Evolutionary conservation across 2,797 vertebrate species (phyloP).

Genomic region (Leuciscus waleckii): DNA sequence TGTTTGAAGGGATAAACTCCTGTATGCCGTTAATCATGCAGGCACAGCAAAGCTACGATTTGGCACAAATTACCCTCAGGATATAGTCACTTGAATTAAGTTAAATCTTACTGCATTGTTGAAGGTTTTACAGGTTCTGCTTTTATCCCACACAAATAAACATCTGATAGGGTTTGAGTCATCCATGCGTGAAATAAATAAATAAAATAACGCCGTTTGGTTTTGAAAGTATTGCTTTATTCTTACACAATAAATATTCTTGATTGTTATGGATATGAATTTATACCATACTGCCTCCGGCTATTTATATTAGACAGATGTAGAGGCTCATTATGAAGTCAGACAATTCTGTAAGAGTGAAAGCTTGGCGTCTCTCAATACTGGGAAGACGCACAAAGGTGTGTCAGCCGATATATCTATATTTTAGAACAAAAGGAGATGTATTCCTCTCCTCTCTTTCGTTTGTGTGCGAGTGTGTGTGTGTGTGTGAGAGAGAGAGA

Average conservation of each 20-base stretch:
- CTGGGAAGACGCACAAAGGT: conserved; percentile 8
- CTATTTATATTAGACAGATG: conserved; percentile 31
- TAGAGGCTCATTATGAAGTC: conserved; percentile 4
- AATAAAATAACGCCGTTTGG: background rate
- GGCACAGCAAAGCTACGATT: conserved; percentile 25
- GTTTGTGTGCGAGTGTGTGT: conserved; percentile 40
- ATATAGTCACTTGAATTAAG: conserved; percentile 40
- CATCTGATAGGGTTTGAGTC: conserved; percentile 35
- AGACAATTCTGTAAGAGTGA: background rate
- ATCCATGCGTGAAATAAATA: conserved; percentile 27
- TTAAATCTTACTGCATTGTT: conserved; percentile 31
- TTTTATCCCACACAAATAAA: conserved; percentile 49
- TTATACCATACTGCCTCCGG: background rate
- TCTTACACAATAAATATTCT: conserved; percentile 12
- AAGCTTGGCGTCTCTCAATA: conserved; percentile 7
- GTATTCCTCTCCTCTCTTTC: conserved; percentile 49
- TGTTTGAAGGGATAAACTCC: conserved; percentile 43
- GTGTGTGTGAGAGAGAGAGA: conserved; percentile 44
- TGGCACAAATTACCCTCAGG: conserved; percentile 34
- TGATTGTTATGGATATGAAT: conserved; percentile 35
- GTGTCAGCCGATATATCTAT: conserved; percentile 44
- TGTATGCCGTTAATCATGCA: conserved; percentile 43
- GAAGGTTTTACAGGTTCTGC: conserved; percentile 41
- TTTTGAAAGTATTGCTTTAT: conserved; percentile 16
- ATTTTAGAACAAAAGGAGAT: conserved; percentile 56